These are phyloP conservation scores for Acrocephalus scirpaceus DNA, from an alignment of 2,797 vertebrate species.

Conservation along the genomic window DNA sequence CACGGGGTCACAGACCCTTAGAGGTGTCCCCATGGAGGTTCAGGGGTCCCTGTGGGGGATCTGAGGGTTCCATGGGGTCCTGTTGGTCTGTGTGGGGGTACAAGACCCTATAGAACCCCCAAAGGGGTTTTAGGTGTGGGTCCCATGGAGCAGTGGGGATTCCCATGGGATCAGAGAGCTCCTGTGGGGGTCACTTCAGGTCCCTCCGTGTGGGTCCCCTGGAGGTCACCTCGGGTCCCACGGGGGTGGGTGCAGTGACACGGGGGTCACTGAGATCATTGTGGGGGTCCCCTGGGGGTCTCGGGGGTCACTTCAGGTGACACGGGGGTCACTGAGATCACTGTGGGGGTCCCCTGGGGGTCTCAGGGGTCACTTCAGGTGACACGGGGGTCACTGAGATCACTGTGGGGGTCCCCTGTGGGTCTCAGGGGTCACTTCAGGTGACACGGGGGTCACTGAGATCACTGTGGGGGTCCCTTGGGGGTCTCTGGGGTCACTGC, in stretches of 20 bases:
- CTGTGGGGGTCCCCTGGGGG: fast-evolving
- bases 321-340: background rate
- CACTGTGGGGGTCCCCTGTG: fast-evolving
- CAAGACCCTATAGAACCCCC: fast-evolving
- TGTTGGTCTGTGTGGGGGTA: fast-evolving
- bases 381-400: background rate
- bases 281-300: fast-evolving
- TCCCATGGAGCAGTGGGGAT: background rate
- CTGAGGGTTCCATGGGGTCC: background rate
- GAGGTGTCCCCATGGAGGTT: background rate
- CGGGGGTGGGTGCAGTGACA: background rate
- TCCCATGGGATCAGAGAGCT: fast-evolving
- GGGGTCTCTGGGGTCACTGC: background rate
- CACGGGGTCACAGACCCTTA: background rate
- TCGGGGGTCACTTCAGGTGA: background rate
- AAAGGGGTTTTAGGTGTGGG: fast-evolving
- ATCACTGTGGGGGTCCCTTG: fast-evolving
- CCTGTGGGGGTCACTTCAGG: background rate
- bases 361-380: background rate
- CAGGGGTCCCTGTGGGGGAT: too few species aligned
- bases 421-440: background rate
- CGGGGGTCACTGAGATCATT: background rate
- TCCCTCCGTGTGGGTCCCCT: background rate
- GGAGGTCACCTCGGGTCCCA: too few species aligned
- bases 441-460: background rate